Percentiles rank a stretch among this genome's conserved stretches.
These are phyloP conservation scores for Lacerta bilineata DNA, from an alignment of 2,797 vertebrate species.

Conservation along the genomic window DNA sequence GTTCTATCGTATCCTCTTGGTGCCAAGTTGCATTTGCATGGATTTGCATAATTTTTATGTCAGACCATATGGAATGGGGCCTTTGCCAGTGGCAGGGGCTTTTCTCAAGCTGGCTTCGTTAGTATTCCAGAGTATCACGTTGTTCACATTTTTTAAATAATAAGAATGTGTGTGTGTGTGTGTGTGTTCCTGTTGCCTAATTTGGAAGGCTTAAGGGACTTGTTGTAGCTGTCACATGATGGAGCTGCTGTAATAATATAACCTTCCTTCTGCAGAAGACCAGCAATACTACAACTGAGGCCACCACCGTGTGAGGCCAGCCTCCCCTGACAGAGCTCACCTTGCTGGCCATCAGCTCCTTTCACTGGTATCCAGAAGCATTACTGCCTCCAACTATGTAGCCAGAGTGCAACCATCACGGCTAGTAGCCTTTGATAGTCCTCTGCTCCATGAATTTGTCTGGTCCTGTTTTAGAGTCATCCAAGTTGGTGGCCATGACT, in stretches of 20 bases:
- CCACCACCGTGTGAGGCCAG: neutral
- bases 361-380: too few species aligned
- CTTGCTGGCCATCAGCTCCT: too few species aligned
- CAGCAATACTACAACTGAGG: too few species aligned
- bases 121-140: constrained; percentile 51
- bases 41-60: constrained; percentile 50
- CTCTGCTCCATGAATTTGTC: too few species aligned
- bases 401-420: too few species aligned
- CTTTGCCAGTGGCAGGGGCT: constrained; percentile 9
- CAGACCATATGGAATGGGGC: constrained; percentile 54
- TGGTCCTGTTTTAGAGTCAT: too few species aligned
- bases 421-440: too few species aligned
- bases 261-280: neutral
- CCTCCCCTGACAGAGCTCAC: too few species aligned
- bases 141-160: constrained; percentile 51
- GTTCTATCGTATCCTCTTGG: constrained; percentile 32
- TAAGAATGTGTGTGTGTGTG: constrained; percentile 20
- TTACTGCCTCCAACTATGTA: too few species aligned
- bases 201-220: constrained; percentile 42
- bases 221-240: constrained; percentile 36
- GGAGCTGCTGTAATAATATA: constrained; percentile 51
- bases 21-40: constrained; percentile 26
- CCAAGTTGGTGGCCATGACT: too few species aligned
- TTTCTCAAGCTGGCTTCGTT: constrained; percentile 37
- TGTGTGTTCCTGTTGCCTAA: constrained; percentile 30